Evolutionary conservation across 2,113 vertebrate species (phyloP).

Genomic region (Xyrauchen texanus): DNA sequence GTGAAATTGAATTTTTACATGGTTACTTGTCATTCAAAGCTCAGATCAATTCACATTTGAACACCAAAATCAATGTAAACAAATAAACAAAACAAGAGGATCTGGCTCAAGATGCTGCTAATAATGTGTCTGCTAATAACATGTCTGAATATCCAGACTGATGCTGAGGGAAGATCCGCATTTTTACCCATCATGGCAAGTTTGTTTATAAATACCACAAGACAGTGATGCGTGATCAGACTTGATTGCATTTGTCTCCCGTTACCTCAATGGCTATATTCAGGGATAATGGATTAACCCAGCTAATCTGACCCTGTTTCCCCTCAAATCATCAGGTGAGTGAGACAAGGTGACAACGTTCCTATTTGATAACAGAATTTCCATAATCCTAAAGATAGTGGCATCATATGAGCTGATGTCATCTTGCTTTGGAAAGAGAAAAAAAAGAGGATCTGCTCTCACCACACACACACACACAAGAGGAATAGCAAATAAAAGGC

Average conservation of each 20-base stretch:
- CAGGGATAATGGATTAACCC: conserved; percentile 51
- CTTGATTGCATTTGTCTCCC: conserved; percentile 34
- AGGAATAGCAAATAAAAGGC: conserved; percentile 28
- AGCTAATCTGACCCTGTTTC: conserved; percentile 49
- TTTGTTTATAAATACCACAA: conserved; percentile 1
- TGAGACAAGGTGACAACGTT: conserved; percentile 31
- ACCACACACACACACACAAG: not conserved
- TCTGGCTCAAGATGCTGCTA: too few relatives aligned
- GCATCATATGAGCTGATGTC: conserved; percentile 6
- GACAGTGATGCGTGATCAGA: conserved; percentile 16
- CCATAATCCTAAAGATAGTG: conserved; percentile 40
- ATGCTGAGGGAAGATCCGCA: too few relatives aligned
- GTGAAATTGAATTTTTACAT: conserved; percentile 27
- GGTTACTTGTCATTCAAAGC: conserved; percentile 28
- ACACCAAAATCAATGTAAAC: too few relatives aligned
- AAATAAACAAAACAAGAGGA: too few relatives aligned
- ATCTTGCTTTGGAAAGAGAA: not conserved
- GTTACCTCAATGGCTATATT: conserved; percentile 23
- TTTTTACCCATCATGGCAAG: too few relatives aligned
- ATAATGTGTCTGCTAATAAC: too few relatives aligned
- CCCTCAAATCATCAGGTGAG: conserved; percentile 30
- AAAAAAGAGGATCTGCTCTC: not conserved
- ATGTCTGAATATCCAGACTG: too few relatives aligned
- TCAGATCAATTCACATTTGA: too few relatives aligned
- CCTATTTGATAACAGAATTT: conserved; percentile 37